Percentiles rank a stretch among this genome's conserved stretches.
phyloP scores from a whole-genome alignment of 2,113 vertebrate species.

The Erythrocercus mccallii region DNA sequence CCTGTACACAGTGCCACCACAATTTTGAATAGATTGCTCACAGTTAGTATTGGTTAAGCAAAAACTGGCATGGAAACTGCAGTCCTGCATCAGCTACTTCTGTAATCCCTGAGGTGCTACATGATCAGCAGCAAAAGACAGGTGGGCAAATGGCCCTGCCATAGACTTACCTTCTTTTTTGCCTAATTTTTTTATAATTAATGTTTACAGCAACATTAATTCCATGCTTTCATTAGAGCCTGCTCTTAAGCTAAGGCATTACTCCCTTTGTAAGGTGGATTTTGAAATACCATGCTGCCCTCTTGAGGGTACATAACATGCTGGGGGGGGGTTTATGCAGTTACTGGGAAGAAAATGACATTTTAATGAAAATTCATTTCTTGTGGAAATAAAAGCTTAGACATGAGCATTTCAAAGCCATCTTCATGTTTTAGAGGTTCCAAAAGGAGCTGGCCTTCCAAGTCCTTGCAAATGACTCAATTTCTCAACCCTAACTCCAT shows the following conservation, averaged over 20 bases:
- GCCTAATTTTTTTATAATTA: neutral
- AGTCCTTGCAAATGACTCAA: neutral
- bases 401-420: neutral
- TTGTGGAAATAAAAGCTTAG: neutral
- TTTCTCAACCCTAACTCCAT: neutral
- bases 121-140: neutral
- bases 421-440: neutral
- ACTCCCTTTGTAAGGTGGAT: neutral
- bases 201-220: neutral
- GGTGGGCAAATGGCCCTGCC: neutral
- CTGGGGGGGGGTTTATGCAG: neutral
- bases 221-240: neutral
- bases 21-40: neutral
- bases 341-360: neutral
- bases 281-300: constrained; percentile 56
- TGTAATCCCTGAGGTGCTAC: neutral
- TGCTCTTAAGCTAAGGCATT: neutral
- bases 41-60: neutral
- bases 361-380: neutral
- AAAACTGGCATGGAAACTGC: neutral
- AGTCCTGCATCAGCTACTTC: neutral
- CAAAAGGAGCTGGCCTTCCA: neutral
- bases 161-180: neutral
- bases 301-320: neutral
- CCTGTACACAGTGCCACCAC: neutral